A percentile compares a stretch with the other conserved stretches of the same genome.
Evolutionary conservation across 2,113 vertebrate species (phyloP).

Genomic region (Cepphus grylle): DNA sequence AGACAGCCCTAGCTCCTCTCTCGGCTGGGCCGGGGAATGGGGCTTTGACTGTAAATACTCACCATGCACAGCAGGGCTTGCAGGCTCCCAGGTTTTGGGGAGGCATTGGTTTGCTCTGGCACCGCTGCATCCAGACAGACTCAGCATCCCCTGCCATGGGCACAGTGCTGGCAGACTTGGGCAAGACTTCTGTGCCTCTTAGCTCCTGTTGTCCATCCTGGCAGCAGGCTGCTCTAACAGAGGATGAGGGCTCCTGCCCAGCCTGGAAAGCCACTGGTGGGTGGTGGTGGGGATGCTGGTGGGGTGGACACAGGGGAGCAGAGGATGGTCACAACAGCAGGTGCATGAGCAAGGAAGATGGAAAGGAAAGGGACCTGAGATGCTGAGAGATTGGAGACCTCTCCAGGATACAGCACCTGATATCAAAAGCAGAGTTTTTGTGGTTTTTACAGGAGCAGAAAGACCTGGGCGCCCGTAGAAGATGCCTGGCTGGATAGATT

Average conservation of each 20-base stretch:
- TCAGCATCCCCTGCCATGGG: background rate
- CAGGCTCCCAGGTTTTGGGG: background rate
- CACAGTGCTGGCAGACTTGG: background rate
- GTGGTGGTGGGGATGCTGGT: background rate
- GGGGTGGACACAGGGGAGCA: background rate
- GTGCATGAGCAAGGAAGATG: background rate
- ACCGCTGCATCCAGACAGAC: background rate
- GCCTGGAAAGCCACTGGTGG: background rate
- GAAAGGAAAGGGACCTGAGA: background rate
- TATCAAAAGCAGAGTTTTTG: background rate
- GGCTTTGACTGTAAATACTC: too few relatives aligned
- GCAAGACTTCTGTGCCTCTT: background rate
- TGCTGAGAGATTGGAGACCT: background rate
- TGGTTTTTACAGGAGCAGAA: background rate
- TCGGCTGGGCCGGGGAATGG: accelerated
- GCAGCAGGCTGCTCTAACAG: background rate
- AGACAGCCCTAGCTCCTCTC: background rate
- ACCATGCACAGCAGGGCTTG: accelerated
- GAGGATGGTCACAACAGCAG: background rate
- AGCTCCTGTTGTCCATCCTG: background rate
- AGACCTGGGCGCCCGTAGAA: background rate
- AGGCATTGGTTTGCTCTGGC: background rate
- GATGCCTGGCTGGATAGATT: background rate
- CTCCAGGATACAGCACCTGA: background rate
- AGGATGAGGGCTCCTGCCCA: background rate